phyloP scores from a whole-genome alignment of 2,797 vertebrate genomes.

The Semaprochilodus insignis region DNA sequence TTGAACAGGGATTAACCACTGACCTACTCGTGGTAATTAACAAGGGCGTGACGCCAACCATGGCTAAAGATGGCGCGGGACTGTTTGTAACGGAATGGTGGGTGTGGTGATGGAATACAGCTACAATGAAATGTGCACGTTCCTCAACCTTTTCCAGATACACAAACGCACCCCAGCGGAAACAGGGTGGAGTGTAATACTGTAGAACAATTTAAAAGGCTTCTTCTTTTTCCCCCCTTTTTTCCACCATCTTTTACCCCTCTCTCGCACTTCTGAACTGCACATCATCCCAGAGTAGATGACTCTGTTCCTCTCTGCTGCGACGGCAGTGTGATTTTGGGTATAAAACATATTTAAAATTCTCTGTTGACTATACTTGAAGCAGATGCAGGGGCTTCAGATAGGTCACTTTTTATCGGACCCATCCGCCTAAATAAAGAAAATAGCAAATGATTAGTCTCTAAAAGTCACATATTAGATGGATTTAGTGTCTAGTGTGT shows the following conservation, averaged over 20 bases:
- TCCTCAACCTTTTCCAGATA: conserved; percentile 3
- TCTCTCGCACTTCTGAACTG: background rate
- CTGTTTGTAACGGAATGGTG: conserved; percentile 36
- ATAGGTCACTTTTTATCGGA: conserved; percentile 39
- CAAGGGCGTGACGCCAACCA: background rate
- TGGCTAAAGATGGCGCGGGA: conserved; percentile 30
- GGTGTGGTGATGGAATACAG: conserved; percentile 32
- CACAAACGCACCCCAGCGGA: conserved; percentile 13
- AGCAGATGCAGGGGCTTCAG: background rate
- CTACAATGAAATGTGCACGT: conserved; percentile 22
- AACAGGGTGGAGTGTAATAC: conserved; percentile 12
- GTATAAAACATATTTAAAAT: conserved; percentile 53
- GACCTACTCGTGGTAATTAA: conserved; percentile 25
- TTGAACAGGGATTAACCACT: conserved; percentile 41
- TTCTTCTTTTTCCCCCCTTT: background rate
- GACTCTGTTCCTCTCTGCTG: background rate
- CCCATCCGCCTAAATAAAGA: conserved; percentile 18
- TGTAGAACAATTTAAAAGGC: conserved; percentile 21
- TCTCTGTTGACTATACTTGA: background rate
- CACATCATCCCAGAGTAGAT: background rate
- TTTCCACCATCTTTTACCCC: conserved; percentile 9
- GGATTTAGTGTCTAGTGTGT: background rate
- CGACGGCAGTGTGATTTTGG: conserved; percentile 9
- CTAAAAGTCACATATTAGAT: background rate
- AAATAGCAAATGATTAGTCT: background rate